A percentile compares a stretch with the other conserved stretches of the same genome.
These are phyloP conservation scores for Podarcis muralis DNA, from an alignment of 2,113 vertebrate species.

Conservation along the genomic window DNA sequence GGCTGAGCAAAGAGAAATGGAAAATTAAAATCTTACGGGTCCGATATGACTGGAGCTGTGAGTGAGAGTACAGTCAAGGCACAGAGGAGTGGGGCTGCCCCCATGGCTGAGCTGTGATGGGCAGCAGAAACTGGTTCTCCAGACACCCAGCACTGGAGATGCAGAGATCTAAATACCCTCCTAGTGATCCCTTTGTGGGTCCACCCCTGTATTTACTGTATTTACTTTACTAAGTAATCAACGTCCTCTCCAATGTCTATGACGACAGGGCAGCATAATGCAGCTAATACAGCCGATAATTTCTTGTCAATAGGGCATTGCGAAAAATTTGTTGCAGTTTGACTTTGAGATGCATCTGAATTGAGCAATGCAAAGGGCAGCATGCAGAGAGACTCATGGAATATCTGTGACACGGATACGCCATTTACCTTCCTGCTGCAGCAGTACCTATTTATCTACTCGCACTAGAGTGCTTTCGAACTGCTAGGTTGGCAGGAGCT, in stretches of 20 bases:
- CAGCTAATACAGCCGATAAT: neutral
- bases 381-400: too few relatives aligned
- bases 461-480: too few relatives aligned
- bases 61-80: conserved; percentile 44
- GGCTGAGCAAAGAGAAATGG: conserved; percentile 22
- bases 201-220: conserved; percentile 61
- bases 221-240: conserved; percentile 42
- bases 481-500: too few relatives aligned
- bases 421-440: too few relatives aligned
- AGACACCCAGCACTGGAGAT: neutral
- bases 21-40: conserved; percentile 49
- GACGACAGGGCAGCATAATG: neutral
- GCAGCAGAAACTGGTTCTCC: conserved; percentile 10
- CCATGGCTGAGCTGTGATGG: conserved; percentile 40
- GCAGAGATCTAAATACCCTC: conserved; percentile 29
- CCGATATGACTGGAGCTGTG: conserved; percentile 39
- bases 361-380: neutral
- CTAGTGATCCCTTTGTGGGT: conserved; percentile 13
- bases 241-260: neutral
- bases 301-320: neutral
- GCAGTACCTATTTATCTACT: too few relatives aligned
- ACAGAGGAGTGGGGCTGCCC: conserved; percentile 45
- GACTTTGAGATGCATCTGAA: neutral
- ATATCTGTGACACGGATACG: too few relatives aligned
- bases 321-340: neutral